Conservation (phyloP, 2,888 invertebrate species). For the Tenthredo mesomela region DNA sequence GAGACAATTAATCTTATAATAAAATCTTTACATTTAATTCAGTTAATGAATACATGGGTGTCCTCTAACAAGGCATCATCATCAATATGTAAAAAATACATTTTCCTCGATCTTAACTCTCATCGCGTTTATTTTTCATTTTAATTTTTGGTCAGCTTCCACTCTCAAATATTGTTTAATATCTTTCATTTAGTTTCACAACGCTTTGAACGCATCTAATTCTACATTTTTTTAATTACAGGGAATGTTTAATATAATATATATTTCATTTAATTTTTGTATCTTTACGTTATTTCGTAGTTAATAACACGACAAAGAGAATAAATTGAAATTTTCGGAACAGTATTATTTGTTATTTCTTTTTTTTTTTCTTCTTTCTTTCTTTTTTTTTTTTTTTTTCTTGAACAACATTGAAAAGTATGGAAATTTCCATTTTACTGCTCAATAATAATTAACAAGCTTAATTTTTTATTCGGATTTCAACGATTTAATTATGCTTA, state of each 20-base stretch:
- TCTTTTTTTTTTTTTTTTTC: not conserved
- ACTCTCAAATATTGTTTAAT: not conserved
- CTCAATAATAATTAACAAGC: not conserved
- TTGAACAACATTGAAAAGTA: not conserved
- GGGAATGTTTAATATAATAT: conserved; percentile 38
- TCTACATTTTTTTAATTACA: conserved; percentile 25
- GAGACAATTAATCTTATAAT: conserved; percentile 39
- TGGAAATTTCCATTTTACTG: not conserved
- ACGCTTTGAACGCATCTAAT: conserved; percentile 34
- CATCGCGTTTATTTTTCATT: conserved; percentile 11
- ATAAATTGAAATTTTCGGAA: conserved; percentile 6
- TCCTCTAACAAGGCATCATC: conserved; percentile 65
- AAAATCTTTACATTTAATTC: conserved; percentile 42
- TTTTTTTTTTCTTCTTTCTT: not conserved
- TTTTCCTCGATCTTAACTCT: conserved; percentile 55
- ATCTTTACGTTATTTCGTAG: conserved; percentile 17
- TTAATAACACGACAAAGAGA: conserved; percentile 22
- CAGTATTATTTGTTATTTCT: conserved; percentile 7
- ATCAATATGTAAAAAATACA: conserved; percentile 67
- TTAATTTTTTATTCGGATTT: conserved; percentile 16
- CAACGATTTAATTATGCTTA: conserved; percentile 3
- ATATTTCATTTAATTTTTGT: not conserved
- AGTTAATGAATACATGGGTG: conserved; percentile 49
- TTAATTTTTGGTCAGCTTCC: conserved; percentile 36
- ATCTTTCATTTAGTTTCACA: conserved; percentile 9